A percentile compares a stretch with the other conserved stretches of the same genome.
phyloP scores from a whole-genome alignment of 2,113 vertebrate genomes.

The Hemiprocne comata region DNA sequence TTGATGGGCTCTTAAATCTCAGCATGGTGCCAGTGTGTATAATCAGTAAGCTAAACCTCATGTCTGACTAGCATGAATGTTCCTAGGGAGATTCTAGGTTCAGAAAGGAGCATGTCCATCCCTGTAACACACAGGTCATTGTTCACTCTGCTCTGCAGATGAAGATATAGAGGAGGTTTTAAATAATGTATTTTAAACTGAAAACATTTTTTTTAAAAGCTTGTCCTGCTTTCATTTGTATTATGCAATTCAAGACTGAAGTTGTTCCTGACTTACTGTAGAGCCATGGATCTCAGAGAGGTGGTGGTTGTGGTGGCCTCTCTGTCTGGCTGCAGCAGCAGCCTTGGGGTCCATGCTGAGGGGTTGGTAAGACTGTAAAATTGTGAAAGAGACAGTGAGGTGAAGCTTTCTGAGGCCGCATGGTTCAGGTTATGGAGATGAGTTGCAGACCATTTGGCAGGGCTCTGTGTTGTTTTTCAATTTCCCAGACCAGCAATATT shows the following conservation, averaged over 20 bases:
- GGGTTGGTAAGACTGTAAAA: neutral
- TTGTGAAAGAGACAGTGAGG: rapidly evolving
- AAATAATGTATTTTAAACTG: neutral
- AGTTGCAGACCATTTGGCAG: neutral
- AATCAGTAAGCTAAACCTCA: neutral
- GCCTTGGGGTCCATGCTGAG: neutral
- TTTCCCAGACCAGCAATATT: neutral
- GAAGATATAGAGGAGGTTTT: neutral
- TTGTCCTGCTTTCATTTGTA: neutral
- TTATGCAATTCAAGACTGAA: neutral
- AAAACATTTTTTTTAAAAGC: neutral
- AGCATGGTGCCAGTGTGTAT: neutral
- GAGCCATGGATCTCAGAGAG: neutral
- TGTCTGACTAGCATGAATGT: rapidly evolving
- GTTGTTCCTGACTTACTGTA: neutral
- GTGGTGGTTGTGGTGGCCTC: neutral
- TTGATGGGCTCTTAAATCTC: neutral
- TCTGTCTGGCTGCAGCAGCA: neutral
- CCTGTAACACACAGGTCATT: neutral
- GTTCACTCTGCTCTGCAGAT: neutral
- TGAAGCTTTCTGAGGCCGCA: neutral
- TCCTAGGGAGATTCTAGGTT: neutral
- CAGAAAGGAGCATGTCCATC: neutral
- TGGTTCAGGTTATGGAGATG: neutral
- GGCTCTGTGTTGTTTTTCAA: neutral